Evolutionary conservation across 1,140 invertebrate species (phyloP), one percentile per base, ranked within the genome.

Genomic region (Drosophila yakuba): DNA sequence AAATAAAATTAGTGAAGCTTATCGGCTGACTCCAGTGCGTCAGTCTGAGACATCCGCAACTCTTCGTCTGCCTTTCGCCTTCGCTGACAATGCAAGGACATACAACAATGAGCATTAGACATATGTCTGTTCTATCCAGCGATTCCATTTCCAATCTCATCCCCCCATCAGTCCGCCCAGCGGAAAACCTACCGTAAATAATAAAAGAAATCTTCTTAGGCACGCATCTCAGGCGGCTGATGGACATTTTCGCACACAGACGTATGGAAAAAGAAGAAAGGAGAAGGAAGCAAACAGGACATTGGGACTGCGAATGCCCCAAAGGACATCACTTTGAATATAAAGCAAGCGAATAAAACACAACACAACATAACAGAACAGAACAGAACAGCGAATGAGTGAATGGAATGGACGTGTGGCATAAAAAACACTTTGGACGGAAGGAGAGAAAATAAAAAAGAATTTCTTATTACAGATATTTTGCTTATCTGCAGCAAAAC

Each of bases 401-500:
- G 60, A 43, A 39, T 32, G 32, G 38, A 58, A 71, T 36, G 56
- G 63, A 85, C 83, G 83, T 86, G 83, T 86, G 83, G 83, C 83
- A 86, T 86, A 86, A 86, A 86, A 88, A 86, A 88, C 83, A 83
- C 82, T 88, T 81, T 44, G 63, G 43, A 52, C 38, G 59, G 25
- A 39, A 39, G 32, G 38, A 73, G 73, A 23, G 56, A 61, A 83
- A 83, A 86, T 88, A 86, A 86, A 86, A 86, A 83, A 86, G 83
- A 86, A 88, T 86, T 86, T 86, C 83, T 86, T 86, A 86, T 86
- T 88, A 86, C 83, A 83, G 71, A 83, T 86, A 86, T 86, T 86
- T 86, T 86, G 83, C 83, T 86, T 86, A 86, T 86, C 83, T 86
- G 83, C 84, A 88, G 83, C 83, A 86, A 86, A 86, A 86, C 83